Evolutionary conservation across 2,888 invertebrate species (phyloP), one percentile per base, ranked within the genome.

Genomic region (Desoria tigrina): DNA sequence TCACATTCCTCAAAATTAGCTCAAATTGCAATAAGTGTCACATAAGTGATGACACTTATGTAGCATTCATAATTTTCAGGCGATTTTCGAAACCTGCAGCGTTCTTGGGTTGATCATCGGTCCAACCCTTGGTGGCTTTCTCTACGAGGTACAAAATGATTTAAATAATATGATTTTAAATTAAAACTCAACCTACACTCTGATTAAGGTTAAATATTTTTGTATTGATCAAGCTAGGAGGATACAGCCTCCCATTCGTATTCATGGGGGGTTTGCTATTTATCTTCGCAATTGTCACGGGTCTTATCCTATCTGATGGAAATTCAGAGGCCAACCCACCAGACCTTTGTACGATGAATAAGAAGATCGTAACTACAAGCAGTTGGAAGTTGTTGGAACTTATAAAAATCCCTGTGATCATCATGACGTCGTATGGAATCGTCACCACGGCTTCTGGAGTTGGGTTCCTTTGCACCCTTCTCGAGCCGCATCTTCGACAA

Each of bases 211-310:
- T n/a, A n/a, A n/a, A n/a, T n/a, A n/a, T n/a, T n/a, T n/a, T n/a
- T n/a, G n/a, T n/a, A n/a, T n/a, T n/a, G n/a, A n/a, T n/a, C n/a
- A n/a, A 84, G 83, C 77, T 86, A 16, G 92, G 92, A 1, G 92
- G 92, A 0, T 93, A 89, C 79, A 84, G 86, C 0, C 83, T 90
- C 7, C 93, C 93, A 0, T 93, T 93, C 77, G 88, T 87, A 0
- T 87, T 90, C 0, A 84, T 92, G 73, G 92, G 92, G 0, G 85
- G 85, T 0, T 83, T 87, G 0, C 82, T 92, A 0, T 88, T 92
- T 78, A 80, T 86, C n/a, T 87, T 90, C 0, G 89, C 90, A 1
- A 80, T 90, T 42, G 83, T 90, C 80, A 89, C 90, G 56, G 87
- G 86, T n/a, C 4, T 45, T 68, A 83, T 89, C 59, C 86, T 88